Conservation (phyloP, 2,888 invertebrate genomes). For the Lithophane leautieri region DNA sequence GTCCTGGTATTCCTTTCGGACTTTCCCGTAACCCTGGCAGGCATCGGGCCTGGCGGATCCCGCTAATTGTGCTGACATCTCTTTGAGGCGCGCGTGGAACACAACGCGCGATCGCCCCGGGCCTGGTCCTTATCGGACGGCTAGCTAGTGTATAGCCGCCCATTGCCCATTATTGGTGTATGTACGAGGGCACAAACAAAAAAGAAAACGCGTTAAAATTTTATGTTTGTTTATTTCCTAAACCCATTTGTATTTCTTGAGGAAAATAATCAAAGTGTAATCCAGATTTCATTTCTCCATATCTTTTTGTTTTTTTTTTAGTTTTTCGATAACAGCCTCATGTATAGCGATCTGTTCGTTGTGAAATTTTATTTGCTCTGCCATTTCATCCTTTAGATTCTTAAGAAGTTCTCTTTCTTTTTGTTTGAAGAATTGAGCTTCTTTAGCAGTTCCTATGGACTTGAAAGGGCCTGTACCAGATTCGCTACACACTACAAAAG, state of each 20-base stretch:
- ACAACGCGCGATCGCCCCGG: no score
- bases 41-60: no score
- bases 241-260: not conserved
- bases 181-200: not conserved
- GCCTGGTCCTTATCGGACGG: no score
- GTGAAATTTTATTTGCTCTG: constrained; percentile 20
- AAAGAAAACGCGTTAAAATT: not conserved
- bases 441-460: constrained; percentile 21
- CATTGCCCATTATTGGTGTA: no score
- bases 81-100: no score
- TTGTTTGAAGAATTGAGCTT: constrained; percentile 25
- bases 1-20: no score
- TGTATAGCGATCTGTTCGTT: constrained; percentile 26
- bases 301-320: constrained; percentile 14
- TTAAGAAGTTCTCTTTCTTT: not conserved
- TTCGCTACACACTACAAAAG: not conserved
- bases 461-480: constrained; percentile 4
- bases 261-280: not conserved
- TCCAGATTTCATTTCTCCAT: not conserved
- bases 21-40: no score
- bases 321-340: not conserved
- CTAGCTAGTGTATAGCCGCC: no score
- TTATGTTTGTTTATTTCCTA: not conserved
- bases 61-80: no score
- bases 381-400: constrained; percentile 20